Base-by-base conservation (phyloP, 2,797 vertebrate species). In the Aratinga solstitialis region DNA sequence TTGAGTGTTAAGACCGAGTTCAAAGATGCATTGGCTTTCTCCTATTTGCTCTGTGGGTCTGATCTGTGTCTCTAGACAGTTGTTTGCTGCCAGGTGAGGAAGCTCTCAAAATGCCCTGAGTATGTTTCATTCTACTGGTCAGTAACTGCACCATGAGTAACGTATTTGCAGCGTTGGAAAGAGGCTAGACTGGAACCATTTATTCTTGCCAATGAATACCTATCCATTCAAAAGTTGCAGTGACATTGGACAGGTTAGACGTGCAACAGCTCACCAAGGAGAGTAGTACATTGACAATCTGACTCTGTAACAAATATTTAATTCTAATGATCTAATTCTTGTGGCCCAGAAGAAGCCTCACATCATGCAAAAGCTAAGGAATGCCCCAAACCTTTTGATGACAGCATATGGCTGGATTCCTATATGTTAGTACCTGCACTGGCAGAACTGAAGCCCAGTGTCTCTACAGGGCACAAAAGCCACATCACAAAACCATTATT, bases 1-100 rank as follows among this genome's bases (percentile, higher is more conserved):
- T 7, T 23, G 58, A 54, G 8, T 62, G 18, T 66, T 76, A 36
- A 68, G 29, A 68, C 4, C 0, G 0, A 63, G 17, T 87, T 84
- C n/a, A 72, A 72, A 92, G 36, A 42, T 26, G 10, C 22, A 20
- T 11, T 87, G 56, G 34, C 43, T 77, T 87, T 74, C 65, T 82
- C 30, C 36, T 56, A 1, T 45, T 66, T 80, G 26, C 48, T 93
- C 43, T 36, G 20, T n/a, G 47, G 24, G 13, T 56, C 61, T 74
- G n/a, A 11, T 76, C 47, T 63, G n/a, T 62, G 53, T 42, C 72
- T 89, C 19, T 17, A 50, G 48, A 16, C 5, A 83, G 43, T 29
- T 34, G 29, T 56, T 91, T n/a, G 7, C 11, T 87, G 23, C 26
- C 11, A 2, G 72, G 75, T 23, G 23, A 89, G 18, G 9, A 89